Evolutionary conservation across 2,888 invertebrate genomes (phyloP).

Genomic region (Noctuana brunneofusca): DNA sequence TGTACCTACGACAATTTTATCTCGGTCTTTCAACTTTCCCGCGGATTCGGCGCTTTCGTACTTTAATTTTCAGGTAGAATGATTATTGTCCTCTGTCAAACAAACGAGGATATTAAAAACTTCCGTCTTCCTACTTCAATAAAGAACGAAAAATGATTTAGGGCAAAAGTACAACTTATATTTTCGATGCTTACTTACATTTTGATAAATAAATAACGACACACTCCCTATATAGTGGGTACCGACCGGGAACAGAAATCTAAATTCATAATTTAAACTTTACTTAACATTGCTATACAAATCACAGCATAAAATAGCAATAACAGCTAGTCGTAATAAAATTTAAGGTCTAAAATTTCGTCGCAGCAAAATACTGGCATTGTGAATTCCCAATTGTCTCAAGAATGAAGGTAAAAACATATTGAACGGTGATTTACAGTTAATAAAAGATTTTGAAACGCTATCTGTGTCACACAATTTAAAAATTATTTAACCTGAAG

Average conservation of each 20-base stretch:
- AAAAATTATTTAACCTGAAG: slow-evolving; percentile 26
- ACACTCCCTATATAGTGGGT: no score
- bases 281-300: no score
- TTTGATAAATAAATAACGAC: no score
- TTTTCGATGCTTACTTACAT: no score
- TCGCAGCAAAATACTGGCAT: neutral
- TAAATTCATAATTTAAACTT: no score
- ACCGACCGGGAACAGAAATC: no score
- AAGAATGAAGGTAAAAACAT: slow-evolving; percentile 3
- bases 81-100: slow-evolving; percentile 12
- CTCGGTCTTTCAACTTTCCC: slow-evolving; percentile 6
- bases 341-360: no score
- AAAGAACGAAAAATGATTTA: neutral
- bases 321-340: no score
- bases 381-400: neutral
- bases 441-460: slow-evolving; percentile 10
- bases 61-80: slow-evolving; percentile 16
- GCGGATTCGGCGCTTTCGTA: slow-evolving; percentile 14
- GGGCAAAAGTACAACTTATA: neutral
- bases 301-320: no score
- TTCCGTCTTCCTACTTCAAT: neutral
- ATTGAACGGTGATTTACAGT: slow-evolving; percentile 22
- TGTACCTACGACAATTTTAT: slow-evolving; percentile 18
- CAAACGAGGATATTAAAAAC: slow-evolving; percentile 5
- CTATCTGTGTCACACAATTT: slow-evolving; percentile 28